Conservation (phyloP, 2,888 invertebrate species). For the Corbicula japonica region DNA sequence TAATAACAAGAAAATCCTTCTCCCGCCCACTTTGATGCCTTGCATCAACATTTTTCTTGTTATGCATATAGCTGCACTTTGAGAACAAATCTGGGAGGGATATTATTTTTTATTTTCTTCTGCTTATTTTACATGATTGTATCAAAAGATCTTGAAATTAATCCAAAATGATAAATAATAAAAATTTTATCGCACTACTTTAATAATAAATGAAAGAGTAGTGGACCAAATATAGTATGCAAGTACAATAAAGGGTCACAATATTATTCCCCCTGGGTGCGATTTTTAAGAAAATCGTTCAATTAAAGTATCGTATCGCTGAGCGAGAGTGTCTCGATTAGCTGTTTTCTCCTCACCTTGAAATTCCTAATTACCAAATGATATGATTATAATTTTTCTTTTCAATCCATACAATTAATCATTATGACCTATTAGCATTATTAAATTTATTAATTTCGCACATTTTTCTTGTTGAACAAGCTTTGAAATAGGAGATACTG, state of each 20-base stretch:
- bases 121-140: too few species aligned
- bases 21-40: too few species aligned
- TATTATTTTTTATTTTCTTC: too few species aligned
- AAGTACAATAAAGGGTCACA: slow-evolving; percentile 14
- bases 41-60: too few species aligned
- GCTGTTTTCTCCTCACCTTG: slow-evolving; percentile 38
- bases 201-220: too few species aligned
- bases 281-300: slow-evolving; percentile 5
- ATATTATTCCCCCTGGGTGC: slow-evolving; percentile 18
- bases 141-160: too few species aligned
- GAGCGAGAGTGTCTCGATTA: slow-evolving; percentile 37
- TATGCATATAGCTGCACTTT: too few species aligned
- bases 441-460: slow-evolving; percentile 44
- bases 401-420: slow-evolving; percentile 38
- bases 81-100: too few species aligned
- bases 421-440: slow-evolving; percentile 53
- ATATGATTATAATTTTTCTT: slow-evolving; percentile 20
- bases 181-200: too few species aligned
- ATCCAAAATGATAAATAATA: too few species aligned
- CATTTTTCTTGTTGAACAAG: slow-evolving; percentile 22
- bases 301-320: slow-evolving; percentile 23
- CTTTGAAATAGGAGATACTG: slow-evolving; percentile 32
- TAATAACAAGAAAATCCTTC: too few species aligned
- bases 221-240: too few species aligned
- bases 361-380: slow-evolving; percentile 30